phyloP scores from a whole-genome alignment of 2,113 vertebrate genomes.

The Festucalex cinctus region DNA sequence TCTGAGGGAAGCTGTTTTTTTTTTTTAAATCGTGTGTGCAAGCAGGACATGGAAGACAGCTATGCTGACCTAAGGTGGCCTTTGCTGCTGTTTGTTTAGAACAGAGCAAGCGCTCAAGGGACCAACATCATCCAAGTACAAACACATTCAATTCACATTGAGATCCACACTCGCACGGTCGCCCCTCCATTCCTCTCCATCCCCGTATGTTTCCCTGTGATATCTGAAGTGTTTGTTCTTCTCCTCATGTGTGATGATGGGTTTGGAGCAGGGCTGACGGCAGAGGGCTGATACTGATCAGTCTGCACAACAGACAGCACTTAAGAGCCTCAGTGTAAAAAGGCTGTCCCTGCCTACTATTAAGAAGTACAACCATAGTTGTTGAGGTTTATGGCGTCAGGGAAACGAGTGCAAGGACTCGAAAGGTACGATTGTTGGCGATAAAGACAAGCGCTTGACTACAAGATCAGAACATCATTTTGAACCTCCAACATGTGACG shows the following conservation, averaged over 20 bases:
- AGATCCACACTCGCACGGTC: slow-evolving; percentile 7
- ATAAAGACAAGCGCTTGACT: slow-evolving; percentile 32
- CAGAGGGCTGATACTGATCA: slow-evolving; percentile 50
- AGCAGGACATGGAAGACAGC: slow-evolving; percentile 30
- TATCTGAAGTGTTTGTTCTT: slow-evolving; percentile 53
- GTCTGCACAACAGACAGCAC: slow-evolving; percentile 57
- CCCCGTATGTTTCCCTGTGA: slow-evolving; percentile 47
- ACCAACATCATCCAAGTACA: slow-evolving; percentile 44
- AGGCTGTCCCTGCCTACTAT: slow-evolving; percentile 52
- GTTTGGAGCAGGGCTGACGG: slow-evolving; percentile 52
- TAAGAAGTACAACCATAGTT: slow-evolving; percentile 58
- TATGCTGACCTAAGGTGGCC: slow-evolving; percentile 47
- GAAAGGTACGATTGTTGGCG: slow-evolving; percentile 48
- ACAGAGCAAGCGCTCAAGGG: slow-evolving; percentile 44
- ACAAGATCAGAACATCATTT: slow-evolving; percentile 18
- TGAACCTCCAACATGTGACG: slow-evolving; percentile 22
- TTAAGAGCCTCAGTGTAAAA: slow-evolving; percentile 64
- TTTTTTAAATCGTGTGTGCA: slow-evolving; percentile 16
- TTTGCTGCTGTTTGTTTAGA: slow-evolving; percentile 45
- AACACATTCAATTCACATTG: slow-evolving; percentile 1
- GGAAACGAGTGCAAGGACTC: slow-evolving; percentile 46
- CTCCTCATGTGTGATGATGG: slow-evolving; percentile 60
- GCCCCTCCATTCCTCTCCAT: slow-evolving; percentile 17
- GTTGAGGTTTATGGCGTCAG: slow-evolving; percentile 58
- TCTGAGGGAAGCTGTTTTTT: slow-evolving; percentile 44